Evolutionary conservation across 2,888 invertebrate genomes (phyloP), one percentile per base, ranked within the genome.

Genomic region (Xanthia togata): DNA sequence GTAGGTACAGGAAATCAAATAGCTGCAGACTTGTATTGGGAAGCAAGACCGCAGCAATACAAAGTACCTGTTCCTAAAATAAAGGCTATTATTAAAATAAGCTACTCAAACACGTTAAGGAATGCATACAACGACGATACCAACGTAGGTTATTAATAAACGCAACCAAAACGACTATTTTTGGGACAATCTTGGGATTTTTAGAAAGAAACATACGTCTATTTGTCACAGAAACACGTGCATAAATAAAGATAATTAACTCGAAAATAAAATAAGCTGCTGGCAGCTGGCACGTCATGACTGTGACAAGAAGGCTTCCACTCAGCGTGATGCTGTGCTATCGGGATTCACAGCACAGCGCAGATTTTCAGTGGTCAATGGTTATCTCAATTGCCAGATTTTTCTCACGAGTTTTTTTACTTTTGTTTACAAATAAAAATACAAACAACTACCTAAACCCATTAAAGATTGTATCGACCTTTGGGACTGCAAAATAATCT

Each of bases 131-230:
- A 8, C 44, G 44, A 59, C 55, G 62, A 20, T n/a, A 26, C 26
- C 38, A 50, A 65, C 23, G 17, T 59, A 11, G 1, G 9, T n/a
- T 84, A 84, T 83, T 71, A 65, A 69, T 83, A 85, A 71, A 59
- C 41, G 6, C 60, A 31, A 55, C 50, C 57, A 57, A 82, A 81
- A 73, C 20, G 38, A 23, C 57, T 72, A 75, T 60, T 80, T 72
- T 84, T 70, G 65, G 62, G 57, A 31, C 20, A 14, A 31, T 17
- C 26, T 44, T 64, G 6, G 47, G 26, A 70, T 70, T 70, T 31
- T 11, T 38, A 38, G 38, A 38, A 38, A 38, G 38, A 38, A 38
- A 38, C 3, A 38, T 38, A 38, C 3, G 38, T 38, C 0, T 38
- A 38, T 38, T 38, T 38, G 5, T 38, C 38, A 38, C 38, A 5